These are phyloP conservation scores for Agapetus fuscipes DNA, from an alignment of 2,888 invertebrate species.

Conservation along the genomic window DNA sequence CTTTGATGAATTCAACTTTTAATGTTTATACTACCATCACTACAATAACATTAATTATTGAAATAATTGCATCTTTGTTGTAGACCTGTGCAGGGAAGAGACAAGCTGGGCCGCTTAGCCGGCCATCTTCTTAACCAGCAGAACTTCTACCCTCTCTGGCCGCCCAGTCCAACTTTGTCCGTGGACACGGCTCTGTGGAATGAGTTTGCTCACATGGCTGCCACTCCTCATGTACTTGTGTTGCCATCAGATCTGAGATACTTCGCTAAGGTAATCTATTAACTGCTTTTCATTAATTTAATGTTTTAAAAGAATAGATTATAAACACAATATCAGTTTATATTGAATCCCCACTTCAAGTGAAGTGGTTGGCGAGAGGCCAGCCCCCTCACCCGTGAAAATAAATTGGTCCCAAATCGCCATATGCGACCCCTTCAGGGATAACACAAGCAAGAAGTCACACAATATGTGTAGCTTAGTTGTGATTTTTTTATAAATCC, in stretches of 20 bases:
- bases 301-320: slow-evolving; percentile 4
- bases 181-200: slow-evolving; percentile 65
- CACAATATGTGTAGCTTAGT: no score
- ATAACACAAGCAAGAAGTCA: no score
- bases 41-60: no score
- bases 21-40: no score
- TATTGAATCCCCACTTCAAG: no score
- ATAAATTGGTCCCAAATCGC: no score
- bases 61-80: slow-evolving; percentile 32
- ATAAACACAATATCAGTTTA: no score
- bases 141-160: slow-evolving; percentile 74
- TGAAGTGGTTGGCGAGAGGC: no score
- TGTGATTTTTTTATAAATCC: no score
- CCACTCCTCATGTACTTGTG: slow-evolving; percentile 72
- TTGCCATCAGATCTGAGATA: slow-evolving; percentile 77
- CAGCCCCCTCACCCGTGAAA: no score
- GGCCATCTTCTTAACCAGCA: slow-evolving; percentile 68
- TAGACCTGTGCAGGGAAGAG: slow-evolving; percentile 29
- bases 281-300: not conserved
- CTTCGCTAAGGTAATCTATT: slow-evolving; percentile 62
- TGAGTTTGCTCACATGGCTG: slow-evolving; percentile 58
- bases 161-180: slow-evolving; percentile 54
- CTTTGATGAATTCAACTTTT: no score
- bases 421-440: no score
- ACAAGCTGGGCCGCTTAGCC: slow-evolving; percentile 67